These are phyloP conservation scores for Erebia palarica DNA, from an alignment of 2,888 invertebrate genomes.

Conservation along the genomic window DNA sequence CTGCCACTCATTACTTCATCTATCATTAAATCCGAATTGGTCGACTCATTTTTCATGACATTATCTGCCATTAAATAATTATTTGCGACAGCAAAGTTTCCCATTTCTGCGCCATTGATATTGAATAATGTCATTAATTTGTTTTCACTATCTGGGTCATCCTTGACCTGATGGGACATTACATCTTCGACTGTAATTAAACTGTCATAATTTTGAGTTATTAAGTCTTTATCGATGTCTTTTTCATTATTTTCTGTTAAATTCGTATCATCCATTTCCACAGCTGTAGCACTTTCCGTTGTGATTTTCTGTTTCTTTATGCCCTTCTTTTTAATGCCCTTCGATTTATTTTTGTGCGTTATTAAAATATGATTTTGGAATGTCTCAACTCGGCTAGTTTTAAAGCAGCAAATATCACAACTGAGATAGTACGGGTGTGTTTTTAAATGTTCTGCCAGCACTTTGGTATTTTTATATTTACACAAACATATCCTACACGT, in stretches of 20 bases:
- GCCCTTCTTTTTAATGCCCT: background rate
- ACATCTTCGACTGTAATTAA: too few relatives aligned
- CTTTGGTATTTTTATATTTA: conserved; percentile 36
- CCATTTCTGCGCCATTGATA: background rate
- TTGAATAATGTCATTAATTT: background rate
- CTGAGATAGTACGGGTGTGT: conserved; percentile 46
- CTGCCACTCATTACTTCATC: background rate
- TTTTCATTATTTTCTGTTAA: background rate
- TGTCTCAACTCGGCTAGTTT: conserved; percentile 38
- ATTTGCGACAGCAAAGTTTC: background rate
- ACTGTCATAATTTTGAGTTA: background rate
- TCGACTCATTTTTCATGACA: background rate
- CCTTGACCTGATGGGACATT: too few relatives aligned
- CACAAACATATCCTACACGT: conserved; percentile 56
- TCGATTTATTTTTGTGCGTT: conserved; percentile 40
- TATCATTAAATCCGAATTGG: background rate
- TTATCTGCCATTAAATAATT: background rate
- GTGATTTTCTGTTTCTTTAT: background rate
- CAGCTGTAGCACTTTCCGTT: background rate
- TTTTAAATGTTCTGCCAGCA: conserved; percentile 47
- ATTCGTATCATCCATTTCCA: background rate
- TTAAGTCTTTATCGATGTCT: background rate
- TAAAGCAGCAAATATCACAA: conserved; percentile 53
- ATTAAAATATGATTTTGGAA: conserved; percentile 47
- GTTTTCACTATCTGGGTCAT: background rate